A percentile compares a stretch with the other conserved stretches of the same genome.
Evolutionary conservation across 2,888 invertebrate species (phyloP).

Genomic region (Hirtodrosophila alboralis): DNA sequence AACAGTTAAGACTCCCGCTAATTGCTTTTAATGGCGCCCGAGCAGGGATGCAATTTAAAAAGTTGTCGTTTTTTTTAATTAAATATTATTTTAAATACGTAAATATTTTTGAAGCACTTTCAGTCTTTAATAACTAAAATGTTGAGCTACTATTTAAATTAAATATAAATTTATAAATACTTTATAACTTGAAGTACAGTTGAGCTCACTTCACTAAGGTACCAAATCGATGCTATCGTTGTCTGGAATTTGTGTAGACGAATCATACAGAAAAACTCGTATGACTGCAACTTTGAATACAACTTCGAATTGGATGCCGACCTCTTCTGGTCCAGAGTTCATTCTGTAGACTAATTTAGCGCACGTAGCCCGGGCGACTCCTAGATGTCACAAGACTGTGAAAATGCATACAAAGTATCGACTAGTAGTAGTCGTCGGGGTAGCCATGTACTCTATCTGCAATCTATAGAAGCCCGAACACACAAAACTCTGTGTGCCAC

Average conservation of each 20-base stretch:
- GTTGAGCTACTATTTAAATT: too few species aligned
- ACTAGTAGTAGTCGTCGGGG: constrained; percentile 47
- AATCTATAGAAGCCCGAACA: constrained; percentile 66
- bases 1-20: too few species aligned
- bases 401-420: constrained; percentile 8
- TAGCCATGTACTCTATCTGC: constrained; percentile 67
- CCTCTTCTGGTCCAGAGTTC: constrained; percentile 31
- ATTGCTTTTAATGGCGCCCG: too few species aligned
- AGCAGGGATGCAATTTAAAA: too few species aligned
- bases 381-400: constrained; percentile 53
- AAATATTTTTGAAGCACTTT: too few species aligned
- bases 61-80: too few species aligned
- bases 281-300: background rate
- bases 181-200: too few species aligned
- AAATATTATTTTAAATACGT: too few species aligned
- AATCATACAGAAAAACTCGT: constrained; percentile 13
- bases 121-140: too few species aligned
- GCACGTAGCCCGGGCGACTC: constrained; percentile 40
- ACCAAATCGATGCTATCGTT: background rate
- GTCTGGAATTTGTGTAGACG: constrained; percentile 9
- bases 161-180: too few species aligned
- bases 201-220: background rate
- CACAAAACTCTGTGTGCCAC: constrained; percentile 22
- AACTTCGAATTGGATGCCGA: constrained; percentile 12
- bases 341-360: constrained; percentile 66